phyloP scores from a whole-genome alignment of 1,140 invertebrate genomes.

The Mylabris phalerata region DNA sequence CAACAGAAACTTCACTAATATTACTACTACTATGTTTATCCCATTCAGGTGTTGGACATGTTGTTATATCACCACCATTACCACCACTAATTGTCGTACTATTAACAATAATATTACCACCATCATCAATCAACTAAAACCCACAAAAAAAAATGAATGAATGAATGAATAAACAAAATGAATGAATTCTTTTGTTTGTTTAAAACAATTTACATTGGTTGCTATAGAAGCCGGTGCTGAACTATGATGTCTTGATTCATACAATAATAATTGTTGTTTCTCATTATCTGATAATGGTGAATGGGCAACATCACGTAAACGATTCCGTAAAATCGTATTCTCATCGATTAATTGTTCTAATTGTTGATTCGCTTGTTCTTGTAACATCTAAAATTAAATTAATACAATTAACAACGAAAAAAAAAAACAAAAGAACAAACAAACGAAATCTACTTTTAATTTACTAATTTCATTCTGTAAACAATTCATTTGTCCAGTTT shows the following conservation, averaged over 20 bases:
- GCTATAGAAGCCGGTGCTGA: constrained; percentile 56
- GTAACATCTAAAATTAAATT: constrained; percentile 18
- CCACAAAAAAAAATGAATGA: constrained; percentile 1
- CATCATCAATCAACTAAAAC: constrained; percentile 39
- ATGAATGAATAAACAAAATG: constrained; percentile 3
- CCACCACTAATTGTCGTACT: background rate
- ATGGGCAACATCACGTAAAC: constrained; percentile 67
- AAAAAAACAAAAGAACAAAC: too few relatives aligned
- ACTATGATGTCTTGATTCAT: constrained; percentile 59
- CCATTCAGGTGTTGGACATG: constrained; percentile 71
- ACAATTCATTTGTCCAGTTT: constrained; percentile 45
- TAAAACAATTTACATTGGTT: constrained; percentile 32
- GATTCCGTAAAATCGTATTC: constrained; percentile 63
- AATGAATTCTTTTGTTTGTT: background rate
- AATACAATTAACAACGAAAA: background rate
- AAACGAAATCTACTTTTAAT: constrained; percentile 42
- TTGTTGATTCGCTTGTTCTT: constrained; percentile 57
- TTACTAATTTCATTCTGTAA: constrained; percentile 47
- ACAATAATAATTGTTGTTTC: constrained; percentile 66
- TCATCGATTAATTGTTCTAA: constrained; percentile 62
- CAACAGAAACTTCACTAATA: constrained; percentile 82
- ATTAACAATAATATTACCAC: too few relatives aligned
- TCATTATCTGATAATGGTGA: constrained; percentile 75
- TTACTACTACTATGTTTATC: constrained; percentile 79
- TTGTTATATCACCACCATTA: constrained; percentile 49